A percentile compares a stretch with the other conserved stretches of the same genome.
Conservation (phyloP, 2,797 vertebrate genomes). For the Pseudopleuronectes americanus region DNA sequence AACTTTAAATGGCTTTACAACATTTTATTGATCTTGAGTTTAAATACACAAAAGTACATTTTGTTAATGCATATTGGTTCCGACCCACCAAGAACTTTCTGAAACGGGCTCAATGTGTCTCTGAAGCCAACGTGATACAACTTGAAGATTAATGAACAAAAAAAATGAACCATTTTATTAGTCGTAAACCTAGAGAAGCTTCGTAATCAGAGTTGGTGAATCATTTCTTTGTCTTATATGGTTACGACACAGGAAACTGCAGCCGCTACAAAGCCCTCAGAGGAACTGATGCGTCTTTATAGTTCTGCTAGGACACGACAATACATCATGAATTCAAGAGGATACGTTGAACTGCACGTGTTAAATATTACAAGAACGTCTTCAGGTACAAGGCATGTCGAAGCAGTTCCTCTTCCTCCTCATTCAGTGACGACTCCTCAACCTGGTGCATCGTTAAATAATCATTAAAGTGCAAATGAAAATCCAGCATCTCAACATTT, state of each 20-base stretch:
- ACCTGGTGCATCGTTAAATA: slow-evolving; percentile 26
- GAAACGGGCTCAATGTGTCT: not conserved
- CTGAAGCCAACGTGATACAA: slow-evolving; percentile 3
- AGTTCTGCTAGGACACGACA: slow-evolving; percentile 25
- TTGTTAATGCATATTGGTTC: slow-evolving; percentile 50
- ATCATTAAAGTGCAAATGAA: slow-evolving; percentile 51
- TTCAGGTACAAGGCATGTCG: slow-evolving; percentile 8
- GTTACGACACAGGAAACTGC: slow-evolving; percentile 22
- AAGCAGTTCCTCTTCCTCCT: slow-evolving; percentile 1
- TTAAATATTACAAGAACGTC: slow-evolving; percentile 13
- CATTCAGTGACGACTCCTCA: not conserved
- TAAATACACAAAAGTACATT: slow-evolving; percentile 66
- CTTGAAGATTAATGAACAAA: not conserved
- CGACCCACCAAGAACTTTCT: slow-evolving; percentile 48
- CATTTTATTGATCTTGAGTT: slow-evolving; percentile 68
- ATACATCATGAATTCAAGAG: slow-evolving; percentile 33
- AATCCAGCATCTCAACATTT: slow-evolving; percentile 13
- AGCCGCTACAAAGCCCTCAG: slow-evolving; percentile 32
- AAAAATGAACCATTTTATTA: not conserved
- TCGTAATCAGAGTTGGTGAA: too few species aligned
- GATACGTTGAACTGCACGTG: slow-evolving; percentile 2
- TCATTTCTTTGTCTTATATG: slow-evolving; percentile 1
- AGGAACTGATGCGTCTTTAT: slow-evolving; percentile 15
- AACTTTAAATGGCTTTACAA: not conserved
- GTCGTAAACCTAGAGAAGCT: not conserved